Evolutionary conservation across 2,797 vertebrate species (phyloP).

Genomic region (Avahi laniger): DNA sequence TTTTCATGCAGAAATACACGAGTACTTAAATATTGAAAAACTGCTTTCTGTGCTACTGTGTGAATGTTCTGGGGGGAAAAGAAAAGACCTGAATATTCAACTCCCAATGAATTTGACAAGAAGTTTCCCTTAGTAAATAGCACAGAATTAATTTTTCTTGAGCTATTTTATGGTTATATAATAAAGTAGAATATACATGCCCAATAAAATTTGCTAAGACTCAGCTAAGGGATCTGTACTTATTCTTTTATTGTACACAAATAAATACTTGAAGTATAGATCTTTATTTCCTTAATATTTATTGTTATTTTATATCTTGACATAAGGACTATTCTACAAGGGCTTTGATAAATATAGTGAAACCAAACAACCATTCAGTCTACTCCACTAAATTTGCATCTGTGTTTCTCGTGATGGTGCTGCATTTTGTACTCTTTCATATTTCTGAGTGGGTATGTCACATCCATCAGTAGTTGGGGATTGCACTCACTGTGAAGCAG

Average conservation of each 20-base stretch:
- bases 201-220: conserved; percentile 61
- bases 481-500: not conserved
- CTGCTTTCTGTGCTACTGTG: not conserved
- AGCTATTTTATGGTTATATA: conserved; percentile 47
- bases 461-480: conserved; percentile 54
- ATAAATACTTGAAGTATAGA: conserved; percentile 50
- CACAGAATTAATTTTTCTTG: conserved; percentile 62
- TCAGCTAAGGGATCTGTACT: conserved; percentile 48
- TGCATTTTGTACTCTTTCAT: conserved; percentile 51
- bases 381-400: conserved; percentile 51
- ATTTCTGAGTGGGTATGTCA: conserved; percentile 39
- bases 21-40: conserved; percentile 31
- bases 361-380: conserved; percentile 29
- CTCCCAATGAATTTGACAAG: not conserved
- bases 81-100: not conserved
- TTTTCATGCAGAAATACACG: conserved; percentile 54
- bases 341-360: conserved; percentile 50
- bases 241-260: conserved; percentile 60
- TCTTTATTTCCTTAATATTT: conserved; percentile 60
- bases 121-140: conserved; percentile 53
- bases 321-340: conserved; percentile 50
- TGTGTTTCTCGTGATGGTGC: conserved; percentile 38
- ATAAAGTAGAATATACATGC: conserved; percentile 53
- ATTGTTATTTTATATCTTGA: conserved; percentile 62
- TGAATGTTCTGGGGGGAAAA: not conserved